Evolutionary conservation across 2,113 vertebrate genomes (phyloP).

Genomic region (Aspidoscelis tigris): DNA sequence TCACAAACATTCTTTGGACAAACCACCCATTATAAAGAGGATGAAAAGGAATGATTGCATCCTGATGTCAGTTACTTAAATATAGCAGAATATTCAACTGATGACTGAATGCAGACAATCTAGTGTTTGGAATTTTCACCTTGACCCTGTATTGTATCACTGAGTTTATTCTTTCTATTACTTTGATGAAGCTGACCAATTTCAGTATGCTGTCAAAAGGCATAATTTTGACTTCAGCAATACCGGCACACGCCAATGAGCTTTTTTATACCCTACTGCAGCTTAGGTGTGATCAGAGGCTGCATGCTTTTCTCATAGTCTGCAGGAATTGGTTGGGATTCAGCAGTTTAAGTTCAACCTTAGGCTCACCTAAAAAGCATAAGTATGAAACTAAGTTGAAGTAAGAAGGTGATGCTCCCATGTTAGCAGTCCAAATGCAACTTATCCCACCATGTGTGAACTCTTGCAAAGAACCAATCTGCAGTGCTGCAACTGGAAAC

Average conservation of each 20-base stretch:
- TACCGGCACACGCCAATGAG: too few species aligned
- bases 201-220: not conserved
- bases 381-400: not conserved
- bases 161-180: not conserved
- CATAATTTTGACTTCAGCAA: not conserved
- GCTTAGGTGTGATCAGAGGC: too few species aligned
- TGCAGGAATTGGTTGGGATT: not conserved
- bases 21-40: too few species aligned
- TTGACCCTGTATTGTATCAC: not conserved
- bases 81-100: too few species aligned
- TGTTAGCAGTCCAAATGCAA: not conserved
- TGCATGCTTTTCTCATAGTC: not conserved
- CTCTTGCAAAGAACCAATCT: not conserved
- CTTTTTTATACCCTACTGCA: not conserved
- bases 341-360: not conserved
- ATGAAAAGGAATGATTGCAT: too few species aligned
- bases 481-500: not conserved
- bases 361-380: not conserved
- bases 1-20: too few species aligned
- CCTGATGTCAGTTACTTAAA: too few species aligned
- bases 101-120: too few species aligned
- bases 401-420: not conserved
- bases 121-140: not conserved
- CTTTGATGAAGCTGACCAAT: not conserved
- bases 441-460: not conserved